Evolutionary conservation across 2,888 invertebrate genomes (phyloP), one percentile per base, ranked within the genome.

Genomic region (Pollenia angustigena): DNA sequence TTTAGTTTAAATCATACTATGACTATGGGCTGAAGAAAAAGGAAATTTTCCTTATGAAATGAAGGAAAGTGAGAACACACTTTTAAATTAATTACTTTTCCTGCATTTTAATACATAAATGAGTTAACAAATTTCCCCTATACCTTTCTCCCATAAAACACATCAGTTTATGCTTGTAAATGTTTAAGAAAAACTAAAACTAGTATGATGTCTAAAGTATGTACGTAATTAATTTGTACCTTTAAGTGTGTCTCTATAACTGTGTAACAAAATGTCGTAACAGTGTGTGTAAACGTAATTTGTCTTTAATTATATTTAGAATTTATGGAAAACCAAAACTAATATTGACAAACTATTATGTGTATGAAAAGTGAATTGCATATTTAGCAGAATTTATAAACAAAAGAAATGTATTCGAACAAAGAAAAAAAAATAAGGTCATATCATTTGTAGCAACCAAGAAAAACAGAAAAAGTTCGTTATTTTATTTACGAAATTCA

Each of bases 361-460:
- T 32, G 4, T 32, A 10, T 64, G 8, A 18, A 68, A 23, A 16
- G 58, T 44, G 12, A 56, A 42, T 40, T 75, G 42, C 16, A 44
- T 44, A 75, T 75, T 76, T 18, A 69, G 50, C 52, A 58, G 44
- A 50, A 40, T 72, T 56, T 54, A 8, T 32, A 32, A 32, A 52
- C 12, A 1, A 46, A 54, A 40, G 8, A 62, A 62, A 32, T 32
- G 54, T 64, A 56, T 72, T 72, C 71, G 40, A 44, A 18, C 18
- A 48, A 66, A 48, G 14, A 62, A 60, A 62, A 40, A 52, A 46
- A 16, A 14, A 62, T 42, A 64, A 40, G 44, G 54, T 81, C 69
- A 69, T 69, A 79, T 79, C 69, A 80, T 76, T 66, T 76, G 16
- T 50, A 52, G 18, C 44, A 48, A 10, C n/a, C 46, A 42, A 56